Base-by-base conservation (phyloP, 2,888 invertebrate species). In the Tryphoninae sp. region DNA sequence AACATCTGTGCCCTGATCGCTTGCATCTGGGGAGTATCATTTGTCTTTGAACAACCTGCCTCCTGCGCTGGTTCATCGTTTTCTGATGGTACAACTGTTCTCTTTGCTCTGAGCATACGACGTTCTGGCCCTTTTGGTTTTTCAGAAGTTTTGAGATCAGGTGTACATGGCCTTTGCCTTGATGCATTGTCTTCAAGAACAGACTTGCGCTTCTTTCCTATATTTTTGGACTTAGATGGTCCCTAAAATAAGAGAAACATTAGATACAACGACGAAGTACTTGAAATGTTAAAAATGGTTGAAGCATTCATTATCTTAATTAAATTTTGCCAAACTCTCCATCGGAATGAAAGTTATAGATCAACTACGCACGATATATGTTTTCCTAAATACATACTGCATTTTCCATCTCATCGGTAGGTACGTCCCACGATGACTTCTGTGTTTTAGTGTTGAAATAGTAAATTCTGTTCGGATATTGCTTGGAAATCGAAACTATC, bases 381-480 rank as follows among this genome's bases (percentile, higher is more conserved):
- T 42, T 69, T 40, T 62, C 11, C 33, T 59, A 9, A 58, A 51
- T n/a, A 62, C 78, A 74, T 59, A 69, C 78, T 8, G 61, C 59
- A 68, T 69, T 23, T 53, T 82, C 65, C 6, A 55, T 42, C 11
- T 59, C 62, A 1, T 22, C 59, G 64, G 53, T 23, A 1, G 91
- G 90, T 45, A 75, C 16, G 3, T 82, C 76, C 91, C 91, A 91
- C 1, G 87, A 86, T 2, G 88, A 84, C 61, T 87, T 59, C 2
- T 87, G 87, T 7, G 89, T 90, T 59, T 82, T 86, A 9, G 86
- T 83, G 72, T 91, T 91, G 45, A 90, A 91, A 81, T 90, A 91
- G 80, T 89, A 91, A 19, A 89, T 82, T 74, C 82, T 85, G 23
- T 90, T 87, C 0, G 89, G 90, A 78, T 87, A 83, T 40, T 80